These are phyloP conservation scores for Manis crassicaudata DNA, from an alignment of 2,797 vertebrate genomes.

Conservation along the genomic window DNA sequence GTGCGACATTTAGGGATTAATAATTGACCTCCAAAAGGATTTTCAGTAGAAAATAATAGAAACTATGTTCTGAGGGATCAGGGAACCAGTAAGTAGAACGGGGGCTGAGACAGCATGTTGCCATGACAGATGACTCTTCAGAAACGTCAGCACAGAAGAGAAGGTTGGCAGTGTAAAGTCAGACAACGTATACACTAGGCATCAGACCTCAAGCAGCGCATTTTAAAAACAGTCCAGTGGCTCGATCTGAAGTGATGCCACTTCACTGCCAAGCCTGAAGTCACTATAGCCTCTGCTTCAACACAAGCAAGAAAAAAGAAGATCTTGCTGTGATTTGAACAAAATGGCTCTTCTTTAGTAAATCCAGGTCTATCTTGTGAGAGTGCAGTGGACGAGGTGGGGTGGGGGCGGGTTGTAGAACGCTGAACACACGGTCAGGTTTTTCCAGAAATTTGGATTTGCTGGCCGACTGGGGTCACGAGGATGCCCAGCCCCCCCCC, in stretches of 20 bases:
- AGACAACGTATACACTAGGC: neutral
- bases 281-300: neutral
- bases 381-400: accelerated
- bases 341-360: neutral
- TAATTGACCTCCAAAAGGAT: neutral
- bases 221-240: neutral
- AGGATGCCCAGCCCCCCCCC: neutral
- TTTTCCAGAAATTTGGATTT: neutral
- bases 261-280: neutral
- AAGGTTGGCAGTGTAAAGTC: neutral
- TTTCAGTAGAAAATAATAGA: neutral
- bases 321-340: neutral
- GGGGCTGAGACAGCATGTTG: neutral
- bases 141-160: neutral
- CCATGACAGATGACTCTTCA: neutral
- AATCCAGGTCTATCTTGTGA: neutral
- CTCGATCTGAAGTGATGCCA: neutral
- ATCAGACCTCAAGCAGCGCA: neutral
- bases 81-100: neutral
- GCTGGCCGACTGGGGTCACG: neutral
- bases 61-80: neutral
- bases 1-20: neutral
- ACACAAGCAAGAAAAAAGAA: neutral
- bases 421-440: accelerated
- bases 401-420: neutral